These are phyloP conservation scores for Polyodon spathula DNA, from an alignment of 2,113 vertebrate genomes.

Conservation along the genomic window DNA sequence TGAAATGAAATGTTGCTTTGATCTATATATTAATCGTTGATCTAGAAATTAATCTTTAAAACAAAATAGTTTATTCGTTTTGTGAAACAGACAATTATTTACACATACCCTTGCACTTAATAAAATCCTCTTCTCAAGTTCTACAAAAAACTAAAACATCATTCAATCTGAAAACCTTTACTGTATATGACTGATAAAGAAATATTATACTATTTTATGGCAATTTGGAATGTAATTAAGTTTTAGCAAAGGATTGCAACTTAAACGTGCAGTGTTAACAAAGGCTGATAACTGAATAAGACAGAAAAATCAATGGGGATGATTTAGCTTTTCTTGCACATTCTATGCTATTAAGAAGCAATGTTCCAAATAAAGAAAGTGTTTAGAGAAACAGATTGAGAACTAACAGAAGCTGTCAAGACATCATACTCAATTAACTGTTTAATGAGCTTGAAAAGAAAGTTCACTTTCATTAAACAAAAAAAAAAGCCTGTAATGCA, in stretches of 20 bases:
- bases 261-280: constrained; percentile 25
- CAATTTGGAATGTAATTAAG: constrained; percentile 32
- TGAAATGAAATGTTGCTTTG: no score
- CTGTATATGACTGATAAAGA: no score
- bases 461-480: background rate
- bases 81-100: no score
- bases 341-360: constrained; percentile 30
- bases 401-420: background rate
- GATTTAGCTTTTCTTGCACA: constrained; percentile 31
- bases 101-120: no score
- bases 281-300: constrained; percentile 35
- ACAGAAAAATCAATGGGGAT: constrained; percentile 29
- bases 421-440: background rate
- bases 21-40: no score
- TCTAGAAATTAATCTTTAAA: no score
- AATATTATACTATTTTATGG: background rate
- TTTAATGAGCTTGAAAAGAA: background rate
- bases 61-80: no score
- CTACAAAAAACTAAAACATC: no score
- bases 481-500: background rate
- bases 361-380: constrained; percentile 26
- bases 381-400: constrained; percentile 30
- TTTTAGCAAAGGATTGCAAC: constrained; percentile 14
- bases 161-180: no score
- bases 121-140: no score